phyloP scores from a whole-genome alignment of 2,888 invertebrate species.

The Drosophila tanythrix region DNA sequence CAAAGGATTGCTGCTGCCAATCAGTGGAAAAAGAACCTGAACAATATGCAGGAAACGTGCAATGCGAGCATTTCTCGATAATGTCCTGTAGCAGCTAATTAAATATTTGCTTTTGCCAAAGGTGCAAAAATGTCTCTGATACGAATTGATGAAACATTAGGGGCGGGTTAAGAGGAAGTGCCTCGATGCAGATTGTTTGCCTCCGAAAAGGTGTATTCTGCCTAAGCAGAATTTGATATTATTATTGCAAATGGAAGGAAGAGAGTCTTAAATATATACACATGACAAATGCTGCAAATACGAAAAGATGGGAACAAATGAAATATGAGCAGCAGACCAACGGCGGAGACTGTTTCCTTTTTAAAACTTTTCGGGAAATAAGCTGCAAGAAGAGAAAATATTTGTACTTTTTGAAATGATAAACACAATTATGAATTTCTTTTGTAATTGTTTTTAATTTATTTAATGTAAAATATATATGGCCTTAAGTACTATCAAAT shows the following conservation, averaged over 20 bases:
- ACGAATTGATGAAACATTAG: constrained; percentile 59
- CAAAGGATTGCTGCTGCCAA: constrained; percentile 67
- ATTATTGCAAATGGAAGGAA: constrained; percentile 9
- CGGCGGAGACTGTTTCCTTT: not conserved
- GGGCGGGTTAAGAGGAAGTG: constrained; percentile 70
- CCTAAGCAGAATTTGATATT: constrained; percentile 36
- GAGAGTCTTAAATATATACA: constrained; percentile 30
- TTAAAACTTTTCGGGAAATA: not conserved
- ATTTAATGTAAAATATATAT: constrained; percentile 31
- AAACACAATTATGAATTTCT: constrained; percentile 13
- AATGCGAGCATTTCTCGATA: constrained; percentile 29
- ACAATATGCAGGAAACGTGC: constrained; percentile 52
- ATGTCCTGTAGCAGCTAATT: constrained; percentile 68
- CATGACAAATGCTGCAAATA: not conserved
- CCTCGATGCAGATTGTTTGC: constrained; percentile 38
- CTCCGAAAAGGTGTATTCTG: constrained; percentile 55
- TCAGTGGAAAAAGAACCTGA: constrained; percentile 4
- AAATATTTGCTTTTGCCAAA: constrained; percentile 72
- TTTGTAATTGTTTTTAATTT: constrained; percentile 33
- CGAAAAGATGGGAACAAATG: not conserved
- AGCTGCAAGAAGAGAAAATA: not conserved
- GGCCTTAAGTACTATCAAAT: constrained; percentile 42
- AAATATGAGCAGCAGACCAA: constrained; percentile 29
- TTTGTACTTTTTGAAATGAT: not conserved
- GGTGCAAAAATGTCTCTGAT: constrained; percentile 71